These are phyloP conservation scores for Pristionchus pacificus DNA, from an alignment of 1,140 invertebrate genomes.

Conservation along the genomic window DNA sequence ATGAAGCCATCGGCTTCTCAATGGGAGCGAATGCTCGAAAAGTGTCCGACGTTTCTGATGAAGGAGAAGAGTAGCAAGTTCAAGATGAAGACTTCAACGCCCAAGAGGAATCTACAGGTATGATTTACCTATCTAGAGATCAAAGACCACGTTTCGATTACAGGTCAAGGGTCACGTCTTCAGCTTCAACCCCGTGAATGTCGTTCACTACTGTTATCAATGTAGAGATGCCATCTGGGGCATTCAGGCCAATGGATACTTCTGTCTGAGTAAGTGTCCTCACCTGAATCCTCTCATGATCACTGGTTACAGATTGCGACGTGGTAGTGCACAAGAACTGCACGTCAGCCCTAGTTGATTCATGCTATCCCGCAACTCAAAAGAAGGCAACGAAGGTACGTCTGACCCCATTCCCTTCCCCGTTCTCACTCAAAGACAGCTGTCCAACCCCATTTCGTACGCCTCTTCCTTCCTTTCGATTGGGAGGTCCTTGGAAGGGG, in stretches of 20 bases:
- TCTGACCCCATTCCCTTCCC: no score
- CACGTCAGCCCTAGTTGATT: slow-evolving; percentile 43
- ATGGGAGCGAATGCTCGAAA: slow-evolving; percentile 43
- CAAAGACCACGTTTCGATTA: slow-evolving; percentile 38
- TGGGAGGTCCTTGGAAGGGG: no score
- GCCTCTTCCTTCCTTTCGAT: no score
- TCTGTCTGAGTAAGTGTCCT: slow-evolving; percentile 47
- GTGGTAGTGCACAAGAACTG: slow-evolving; percentile 67
- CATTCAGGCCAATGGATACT: slow-evolving; percentile 63
- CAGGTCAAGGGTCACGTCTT: slow-evolving; percentile 83
- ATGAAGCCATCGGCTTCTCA: slow-evolving; percentile 34
- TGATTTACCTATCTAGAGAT: neutral
- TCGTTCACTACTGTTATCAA: slow-evolving; percentile 83
- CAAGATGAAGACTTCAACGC: neutral
- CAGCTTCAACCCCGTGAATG: slow-evolving; percentile 78
- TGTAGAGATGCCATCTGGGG: slow-evolving; percentile 88
- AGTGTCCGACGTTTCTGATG: slow-evolving; percentile 54
- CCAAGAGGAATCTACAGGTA: neutral
- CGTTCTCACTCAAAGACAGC: no score
- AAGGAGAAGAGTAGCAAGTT: slow-evolving; percentile 31
- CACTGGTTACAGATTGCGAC: slow-evolving; percentile 45
- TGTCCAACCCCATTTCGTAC: no score
- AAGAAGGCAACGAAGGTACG: slow-evolving; percentile 9
- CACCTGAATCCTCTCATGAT: slow-evolving; percentile 3
- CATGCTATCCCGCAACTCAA: slow-evolving; percentile 48